These are phyloP conservation scores for Alosa sapidissima DNA, from an alignment of 2,797 vertebrate genomes.

Conservation along the genomic window DNA sequence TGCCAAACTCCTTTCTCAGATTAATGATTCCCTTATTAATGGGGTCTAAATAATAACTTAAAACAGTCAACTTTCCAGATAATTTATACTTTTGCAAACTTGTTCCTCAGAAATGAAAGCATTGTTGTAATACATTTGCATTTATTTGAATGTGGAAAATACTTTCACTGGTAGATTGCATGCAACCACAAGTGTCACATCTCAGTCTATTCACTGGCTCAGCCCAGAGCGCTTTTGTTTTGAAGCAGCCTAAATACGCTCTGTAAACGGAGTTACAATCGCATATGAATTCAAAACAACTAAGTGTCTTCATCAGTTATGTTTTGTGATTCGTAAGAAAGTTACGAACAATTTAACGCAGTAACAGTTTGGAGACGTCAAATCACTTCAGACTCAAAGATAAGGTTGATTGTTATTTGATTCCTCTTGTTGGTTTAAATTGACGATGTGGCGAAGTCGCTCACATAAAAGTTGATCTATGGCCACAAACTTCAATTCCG, in stretches of 20 bases:
- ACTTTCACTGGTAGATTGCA: background rate
- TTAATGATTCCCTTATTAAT: background rate
- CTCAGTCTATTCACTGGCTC: background rate
- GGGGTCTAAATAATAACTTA: background rate
- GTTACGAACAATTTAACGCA: background rate
- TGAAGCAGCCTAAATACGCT: background rate
- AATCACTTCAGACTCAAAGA: background rate
- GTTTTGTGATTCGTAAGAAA: background rate
- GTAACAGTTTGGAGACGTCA: background rate
- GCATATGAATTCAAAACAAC: background rate
- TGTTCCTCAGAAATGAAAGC: background rate
- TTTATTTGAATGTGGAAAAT: background rate
- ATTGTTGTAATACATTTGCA: background rate
- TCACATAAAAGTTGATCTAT: conserved; percentile 15
- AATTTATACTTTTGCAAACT: background rate
- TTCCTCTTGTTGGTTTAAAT: background rate
- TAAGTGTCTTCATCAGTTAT: background rate
- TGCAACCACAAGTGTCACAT: background rate
- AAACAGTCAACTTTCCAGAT: background rate
- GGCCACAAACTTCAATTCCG: background rate
- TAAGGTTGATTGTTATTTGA: background rate
- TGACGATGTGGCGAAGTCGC: background rate
- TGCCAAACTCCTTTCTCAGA: background rate
- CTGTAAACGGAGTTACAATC: background rate
- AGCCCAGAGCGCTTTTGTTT: background rate